These are phyloP conservation scores for Seira ritae DNA, from an alignment of 2,888 invertebrate genomes.

Conservation along the genomic window DNA sequence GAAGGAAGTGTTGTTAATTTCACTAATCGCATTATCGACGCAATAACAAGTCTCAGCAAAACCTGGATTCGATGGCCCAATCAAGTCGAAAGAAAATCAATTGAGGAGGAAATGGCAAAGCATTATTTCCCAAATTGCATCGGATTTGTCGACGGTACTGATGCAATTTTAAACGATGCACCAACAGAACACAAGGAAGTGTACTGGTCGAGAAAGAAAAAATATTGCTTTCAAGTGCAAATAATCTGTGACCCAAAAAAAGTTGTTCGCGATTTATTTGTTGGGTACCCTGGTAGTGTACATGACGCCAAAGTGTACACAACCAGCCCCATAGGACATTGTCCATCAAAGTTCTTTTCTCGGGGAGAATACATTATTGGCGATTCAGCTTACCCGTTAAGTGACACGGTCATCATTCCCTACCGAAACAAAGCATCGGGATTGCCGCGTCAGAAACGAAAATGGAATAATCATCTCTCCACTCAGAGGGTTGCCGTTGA, in stretches of 20 bases:
- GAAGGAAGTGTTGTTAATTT: constrained; percentile 32
- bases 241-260: constrained; percentile 40
- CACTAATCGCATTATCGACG: not conserved
- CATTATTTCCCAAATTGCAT: constrained; percentile 43
- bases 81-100: constrained; percentile 10
- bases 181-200: constrained; percentile 43
- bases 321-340: not conserved
- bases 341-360: constrained; percentile 18
- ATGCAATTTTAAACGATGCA: constrained; percentile 29
- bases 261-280: constrained; percentile 30
- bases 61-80: constrained; percentile 39
- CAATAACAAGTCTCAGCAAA: not conserved
- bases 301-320: constrained; percentile 52
- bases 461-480: constrained; percentile 33
- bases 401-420: constrained; percentile 36
- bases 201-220: constrained; percentile 57
- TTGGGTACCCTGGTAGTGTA: constrained; percentile 51
- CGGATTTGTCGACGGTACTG: constrained; percentile 56
- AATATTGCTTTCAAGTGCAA: constrained; percentile 53
- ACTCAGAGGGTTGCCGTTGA: constrained; percentile 33
- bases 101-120: constrained; percentile 35
- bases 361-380: constrained; percentile 49
- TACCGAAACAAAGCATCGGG: constrained; percentile 1
- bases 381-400: constrained; percentile 47
- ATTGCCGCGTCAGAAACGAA: not conserved